Evolutionary conservation across 2,797 vertebrate species (phyloP).

Genomic region (Falco naumanni): DNA sequence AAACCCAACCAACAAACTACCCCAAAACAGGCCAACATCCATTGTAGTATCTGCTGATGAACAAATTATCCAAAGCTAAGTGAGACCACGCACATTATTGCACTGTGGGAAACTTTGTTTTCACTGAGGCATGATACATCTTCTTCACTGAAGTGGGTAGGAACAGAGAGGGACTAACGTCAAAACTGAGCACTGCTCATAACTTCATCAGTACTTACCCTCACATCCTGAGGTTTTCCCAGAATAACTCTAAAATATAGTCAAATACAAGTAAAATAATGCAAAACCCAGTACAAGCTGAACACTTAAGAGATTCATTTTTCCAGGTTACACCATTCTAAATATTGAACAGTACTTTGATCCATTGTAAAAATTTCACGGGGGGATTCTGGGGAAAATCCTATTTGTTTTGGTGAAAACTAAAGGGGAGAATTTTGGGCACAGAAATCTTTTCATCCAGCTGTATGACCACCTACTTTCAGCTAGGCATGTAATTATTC

Average conservation of each 20-base stretch:
- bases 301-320: neutral
- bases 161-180: neutral
- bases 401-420: neutral
- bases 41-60: neutral
- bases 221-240: neutral
- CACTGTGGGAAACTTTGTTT: neutral
- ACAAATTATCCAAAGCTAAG: neutral
- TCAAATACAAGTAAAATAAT: neutral
- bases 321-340: neutral
- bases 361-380: neutral
- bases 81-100: neutral
- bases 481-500: neutral
- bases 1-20: too few species aligned
- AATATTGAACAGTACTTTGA: neutral
- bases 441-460: neutral
- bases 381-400: neutral
- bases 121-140: neutral
- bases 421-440: neutral
- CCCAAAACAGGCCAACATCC: neutral
- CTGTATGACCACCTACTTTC: neutral
- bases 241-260: neutral
- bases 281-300: neutral
- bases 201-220: neutral
- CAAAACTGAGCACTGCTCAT: neutral
- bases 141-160: neutral